Base-by-base conservation (phyloP, 2,797 vertebrate species). In the Myotis findleyi region DNA sequence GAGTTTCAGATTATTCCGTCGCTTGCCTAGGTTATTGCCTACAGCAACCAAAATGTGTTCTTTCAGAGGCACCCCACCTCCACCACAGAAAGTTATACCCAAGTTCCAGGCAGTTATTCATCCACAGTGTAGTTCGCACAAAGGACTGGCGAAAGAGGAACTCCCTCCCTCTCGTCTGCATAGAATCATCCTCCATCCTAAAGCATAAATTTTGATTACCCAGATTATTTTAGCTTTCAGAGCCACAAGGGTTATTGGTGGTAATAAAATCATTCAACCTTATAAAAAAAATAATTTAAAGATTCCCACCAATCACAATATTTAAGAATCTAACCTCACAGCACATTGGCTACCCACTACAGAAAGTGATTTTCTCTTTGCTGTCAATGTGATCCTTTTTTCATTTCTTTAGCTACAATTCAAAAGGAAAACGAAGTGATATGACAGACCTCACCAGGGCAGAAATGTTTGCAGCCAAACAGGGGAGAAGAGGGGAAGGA, bases 211-310 rank as follows among this genome's bases (percentile, higher is more conserved):
- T 93, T 91, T 96, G 93, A 97, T 93, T 83, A 85, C 77, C 47
- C 84, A 93, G 73, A 92, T 87, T 93, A 95, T 96, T 95, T 95
- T 90, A 94, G 85, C 85, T 96, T 97, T 96, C 94, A 95, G 81
- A 95, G 81, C 69, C 92, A 80, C 89, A 82, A 76, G 57, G 81
- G 87, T 96, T 94, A 95, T 96, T 96, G 93, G 84, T 85, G 89
- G 81, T 88, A 88, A 97, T 95, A 96, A 97, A 97, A 96, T 92
- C 89, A 92, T 85, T 93, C 96, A 94, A 69, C 82, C 85, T 90
- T 83, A 94, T 57, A 91, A 75, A 96, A 75, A 96, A 71, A 72
- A 12, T 0, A 7, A 17, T 71, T 79, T 47, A 76, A 76, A 93
- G 30, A 87, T 87, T 92, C 55, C 80, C 91, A 85, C 87, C 87